Evolutionary conservation across 2,797 vertebrate genomes (phyloP).

Genomic region (Gallinago nigripennis): DNA sequence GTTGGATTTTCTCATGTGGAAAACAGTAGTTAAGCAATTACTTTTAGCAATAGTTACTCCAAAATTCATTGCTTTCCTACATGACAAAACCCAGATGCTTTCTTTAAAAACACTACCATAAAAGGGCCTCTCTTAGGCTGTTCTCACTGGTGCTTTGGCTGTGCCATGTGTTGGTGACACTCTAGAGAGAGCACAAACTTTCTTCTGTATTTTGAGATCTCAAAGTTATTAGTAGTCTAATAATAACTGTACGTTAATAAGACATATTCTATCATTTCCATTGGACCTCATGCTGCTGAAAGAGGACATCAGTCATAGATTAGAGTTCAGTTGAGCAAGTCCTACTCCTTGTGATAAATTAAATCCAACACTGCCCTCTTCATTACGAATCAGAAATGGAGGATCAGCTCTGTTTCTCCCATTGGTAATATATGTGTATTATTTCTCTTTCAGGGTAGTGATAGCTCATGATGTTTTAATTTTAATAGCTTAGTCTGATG

Average conservation of each 20-base stretch:
- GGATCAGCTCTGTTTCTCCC: not conserved
- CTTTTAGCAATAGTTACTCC: not conserved
- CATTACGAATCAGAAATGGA: not conserved
- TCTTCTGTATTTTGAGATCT: not conserved
- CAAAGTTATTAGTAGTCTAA: not conserved
- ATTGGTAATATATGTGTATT: not conserved
- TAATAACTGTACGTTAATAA: not conserved
- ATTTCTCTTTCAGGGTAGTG: not conserved
- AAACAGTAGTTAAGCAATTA: not conserved
- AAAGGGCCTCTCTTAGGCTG: not conserved
- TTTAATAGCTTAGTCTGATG: slow-evolving; percentile 8
- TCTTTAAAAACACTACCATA: not conserved
- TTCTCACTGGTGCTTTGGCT: not conserved
- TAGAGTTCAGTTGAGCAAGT: not conserved
- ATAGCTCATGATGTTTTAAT: slow-evolving; percentile 17
- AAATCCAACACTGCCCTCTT: slow-evolving; percentile 9
- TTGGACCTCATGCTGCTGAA: not conserved
- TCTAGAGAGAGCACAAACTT: not conserved
- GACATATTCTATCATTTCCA: not conserved
- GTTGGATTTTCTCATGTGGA: not conserved
- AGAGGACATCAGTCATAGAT: not conserved
- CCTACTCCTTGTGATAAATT: not conserved
- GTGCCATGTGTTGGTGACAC: not conserved
- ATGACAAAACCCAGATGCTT: not conserved
- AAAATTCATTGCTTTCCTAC: not conserved